Evolutionary conservation across 2,113 vertebrate species (phyloP), one percentile per base, ranked within the genome.

Genomic region (Otocyon megalotis): DNA sequence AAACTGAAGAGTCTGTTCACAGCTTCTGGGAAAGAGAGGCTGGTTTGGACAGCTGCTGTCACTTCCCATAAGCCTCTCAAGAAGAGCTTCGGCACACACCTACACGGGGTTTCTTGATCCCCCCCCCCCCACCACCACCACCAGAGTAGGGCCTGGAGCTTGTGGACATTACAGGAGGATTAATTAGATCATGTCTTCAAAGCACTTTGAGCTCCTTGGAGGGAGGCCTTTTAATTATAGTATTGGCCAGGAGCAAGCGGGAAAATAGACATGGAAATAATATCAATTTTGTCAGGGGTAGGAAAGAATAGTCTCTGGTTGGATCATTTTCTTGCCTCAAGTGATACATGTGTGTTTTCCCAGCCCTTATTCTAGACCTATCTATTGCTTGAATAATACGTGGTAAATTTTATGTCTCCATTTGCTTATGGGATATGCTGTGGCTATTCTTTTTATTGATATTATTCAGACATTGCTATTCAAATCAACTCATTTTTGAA

Each of bases 221-320:
- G 77, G 80, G 87, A 90, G 43, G 43, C 30, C 76, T 98, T 97
- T 97, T 95, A 94, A 97, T 95, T 92, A 94, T 0, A 81, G 74
- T 53, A 72, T 37, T 94, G 92, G 88, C 88, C 15, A 16, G 58
- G n/a, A 97, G 56, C 60, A 89, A 96, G 69, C 32, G 7, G 62
- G 32, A 54, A 96, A 96, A 86, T 3, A 86, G 48, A 79, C 22
- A 50, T 12, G 81, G 30, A 95, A 89, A 94, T 71, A 80, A 80
- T 56, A 91, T 14, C 85, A 71, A 3, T 81, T 96, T 95, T 90
- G 50, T 96, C 32, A 77, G 32, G 35, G 32, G 13, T 35, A 74
- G 65, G 71, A 93, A 37, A 82, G 81, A 92, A 69, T 4, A 6
- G 30, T 92, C 87, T 62, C 14, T 19, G 20, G 96, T 67, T 72